Evolutionary conservation across 2,888 invertebrate species (phyloP).

Genomic region (Lapara coniferarum): DNA sequence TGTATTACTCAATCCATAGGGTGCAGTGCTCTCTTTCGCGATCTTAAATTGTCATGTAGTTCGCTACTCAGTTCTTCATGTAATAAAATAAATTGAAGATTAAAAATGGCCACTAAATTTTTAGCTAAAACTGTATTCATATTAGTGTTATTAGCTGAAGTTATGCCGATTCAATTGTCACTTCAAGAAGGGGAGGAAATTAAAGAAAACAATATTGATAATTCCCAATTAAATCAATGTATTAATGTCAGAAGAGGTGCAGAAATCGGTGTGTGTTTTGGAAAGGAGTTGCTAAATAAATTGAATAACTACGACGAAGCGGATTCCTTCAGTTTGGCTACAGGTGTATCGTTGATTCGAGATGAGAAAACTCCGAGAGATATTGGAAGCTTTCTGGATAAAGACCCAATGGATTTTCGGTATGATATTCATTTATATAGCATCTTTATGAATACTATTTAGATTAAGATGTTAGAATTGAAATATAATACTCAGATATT

Average conservation of each 20-base stretch:
- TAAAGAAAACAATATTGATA: constrained; percentile 61
- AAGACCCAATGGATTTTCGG: constrained; percentile 89
- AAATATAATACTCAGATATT: too few relatives aligned
- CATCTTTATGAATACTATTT: too few relatives aligned
- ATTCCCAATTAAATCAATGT: constrained; percentile 71
- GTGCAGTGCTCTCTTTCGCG: constrained; percentile 49
- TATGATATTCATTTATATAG: too few relatives aligned
- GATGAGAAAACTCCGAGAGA: constrained; percentile 87
- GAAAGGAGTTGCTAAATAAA: constrained; percentile 86
- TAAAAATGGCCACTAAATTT: constrained; percentile 6
- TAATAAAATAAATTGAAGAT: neutral
- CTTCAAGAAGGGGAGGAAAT: constrained; percentile 70
- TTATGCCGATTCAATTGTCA: constrained; percentile 66
- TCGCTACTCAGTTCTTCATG: constrained; percentile 5
- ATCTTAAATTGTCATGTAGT: neutral
- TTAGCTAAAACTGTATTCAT: constrained; percentile 38
- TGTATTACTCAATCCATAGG: constrained; percentile 61
- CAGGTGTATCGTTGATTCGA: constrained; percentile 85
- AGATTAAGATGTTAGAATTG: neutral
- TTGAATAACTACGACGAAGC: constrained; percentile 86
- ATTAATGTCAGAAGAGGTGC: constrained; percentile 65
- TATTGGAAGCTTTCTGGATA: constrained; percentile 86
- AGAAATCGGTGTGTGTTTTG: constrained; percentile 86
- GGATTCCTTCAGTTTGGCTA: constrained; percentile 86
- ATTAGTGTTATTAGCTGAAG: constrained; percentile 52